phyloP scores from a whole-genome alignment of 2,797 vertebrate species.

The Euphonia xanthogaster region DNA sequence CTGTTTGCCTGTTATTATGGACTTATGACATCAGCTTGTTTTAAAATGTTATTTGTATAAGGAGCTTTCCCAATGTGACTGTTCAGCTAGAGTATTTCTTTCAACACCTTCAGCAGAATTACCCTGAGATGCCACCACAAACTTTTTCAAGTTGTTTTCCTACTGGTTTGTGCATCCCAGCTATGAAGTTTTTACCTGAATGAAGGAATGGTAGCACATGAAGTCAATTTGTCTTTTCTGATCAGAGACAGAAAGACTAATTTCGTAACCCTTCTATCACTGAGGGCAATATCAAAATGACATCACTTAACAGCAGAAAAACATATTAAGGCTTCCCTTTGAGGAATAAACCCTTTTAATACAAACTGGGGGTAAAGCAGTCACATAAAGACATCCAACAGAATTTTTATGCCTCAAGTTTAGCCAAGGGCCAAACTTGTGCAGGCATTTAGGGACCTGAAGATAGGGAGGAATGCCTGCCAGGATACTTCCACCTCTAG shows the following conservation, averaged over 20 bases:
- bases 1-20: slow-evolving; percentile 36
- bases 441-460: background rate
- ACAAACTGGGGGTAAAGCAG: background rate
- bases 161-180: slow-evolving; percentile 9
- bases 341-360: slow-evolving; percentile 6
- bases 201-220: background rate
- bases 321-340: background rate
- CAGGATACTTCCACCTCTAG: background rate
- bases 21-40: slow-evolving; percentile 46
- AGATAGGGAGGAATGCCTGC: background rate
- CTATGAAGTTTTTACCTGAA: background rate
- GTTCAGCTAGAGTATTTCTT: slow-evolving; percentile 25
- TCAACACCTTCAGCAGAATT: slow-evolving; percentile 50
- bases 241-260: background rate
- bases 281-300: background rate
- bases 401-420: background rate
- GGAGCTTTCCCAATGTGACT: slow-evolving; percentile 53
- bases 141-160: slow-evolving; percentile 17
- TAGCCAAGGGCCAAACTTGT: background rate
- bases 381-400: background rate
- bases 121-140: slow-evolving; percentile 52
- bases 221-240: background rate
- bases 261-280: background rate
- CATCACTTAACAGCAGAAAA: background rate
- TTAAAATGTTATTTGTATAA: slow-evolving; percentile 58